A percentile compares a stretch with the other conserved stretches of the same genome.
Evolutionary conservation across 2,797 vertebrate genomes (phyloP).

Genomic region (Sebastolobus alascanus): DNA sequence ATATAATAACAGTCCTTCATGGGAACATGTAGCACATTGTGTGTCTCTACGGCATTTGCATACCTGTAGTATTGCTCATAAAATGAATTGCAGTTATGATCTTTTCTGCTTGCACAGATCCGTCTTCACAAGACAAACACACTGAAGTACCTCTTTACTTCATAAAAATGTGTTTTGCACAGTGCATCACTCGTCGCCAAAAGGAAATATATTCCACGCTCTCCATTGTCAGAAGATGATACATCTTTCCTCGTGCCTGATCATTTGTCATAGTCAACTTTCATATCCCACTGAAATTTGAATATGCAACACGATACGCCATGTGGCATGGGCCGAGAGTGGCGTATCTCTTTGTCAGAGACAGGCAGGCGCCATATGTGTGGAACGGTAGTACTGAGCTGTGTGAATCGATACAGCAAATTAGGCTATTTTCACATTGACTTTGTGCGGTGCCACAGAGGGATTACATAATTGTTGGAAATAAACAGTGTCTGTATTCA

Average conservation of each 20-base stretch:
- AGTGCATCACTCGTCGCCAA: background rate
- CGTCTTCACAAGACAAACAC: background rate
- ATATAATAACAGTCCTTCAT: background rate
- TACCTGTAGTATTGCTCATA: background rate
- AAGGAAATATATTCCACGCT: constrained; percentile 4
- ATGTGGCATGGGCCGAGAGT: constrained; percentile 59
- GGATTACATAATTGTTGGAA: constrained; percentile 77
- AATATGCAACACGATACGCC: constrained; percentile 70
- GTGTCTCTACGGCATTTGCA: background rate
- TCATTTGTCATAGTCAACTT: constrained; percentile 82
- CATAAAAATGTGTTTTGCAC: background rate
- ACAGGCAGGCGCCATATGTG: constrained; percentile 72
- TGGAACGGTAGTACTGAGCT: constrained; percentile 45
- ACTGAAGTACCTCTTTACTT: background rate
- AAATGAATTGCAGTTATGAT: background rate
- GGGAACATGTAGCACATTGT: background rate
- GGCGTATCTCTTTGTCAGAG: constrained; percentile 64
- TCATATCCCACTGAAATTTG: constrained; percentile 76
- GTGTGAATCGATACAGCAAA: constrained; percentile 72
- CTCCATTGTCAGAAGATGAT: constrained; percentile 61
- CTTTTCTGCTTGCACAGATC: background rate
- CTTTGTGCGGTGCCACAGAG: constrained; percentile 69
- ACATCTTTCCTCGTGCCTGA: constrained; percentile 54
- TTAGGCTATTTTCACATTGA: constrained; percentile 77
- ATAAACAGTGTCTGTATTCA: constrained; percentile 82